Evolutionary conservation across 2,113 vertebrate genomes (phyloP).

Genomic region (Formicarius rufipectus): DNA sequence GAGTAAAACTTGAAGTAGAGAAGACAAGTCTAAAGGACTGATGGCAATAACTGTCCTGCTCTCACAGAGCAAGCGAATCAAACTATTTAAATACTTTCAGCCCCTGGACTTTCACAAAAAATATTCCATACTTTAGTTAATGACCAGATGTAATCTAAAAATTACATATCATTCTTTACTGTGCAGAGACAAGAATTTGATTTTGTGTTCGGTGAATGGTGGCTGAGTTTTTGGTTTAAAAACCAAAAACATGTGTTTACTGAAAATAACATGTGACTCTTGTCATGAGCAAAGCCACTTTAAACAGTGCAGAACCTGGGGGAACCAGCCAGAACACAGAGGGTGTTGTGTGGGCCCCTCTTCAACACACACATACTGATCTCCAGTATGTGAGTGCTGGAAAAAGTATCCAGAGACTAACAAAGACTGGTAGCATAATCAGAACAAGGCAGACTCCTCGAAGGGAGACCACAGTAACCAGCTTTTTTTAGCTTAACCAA

Average conservation of each 20-base stretch:
- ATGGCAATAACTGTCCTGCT: not conserved
- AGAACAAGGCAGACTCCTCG: not conserved
- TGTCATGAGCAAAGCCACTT: not conserved
- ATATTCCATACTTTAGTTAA: not conserved
- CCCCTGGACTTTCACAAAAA: not conserved
- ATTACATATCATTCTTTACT: not conserved
- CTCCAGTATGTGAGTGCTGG: not conserved
- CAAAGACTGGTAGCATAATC: not conserved
- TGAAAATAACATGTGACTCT: not conserved
- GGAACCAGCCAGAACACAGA: not conserved
- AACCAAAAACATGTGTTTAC: not conserved
- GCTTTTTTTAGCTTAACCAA: conserved; percentile 26
- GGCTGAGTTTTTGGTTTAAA: not conserved
- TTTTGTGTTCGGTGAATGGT: not conserved
- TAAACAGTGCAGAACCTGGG: not conserved
- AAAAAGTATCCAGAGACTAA: not conserved
- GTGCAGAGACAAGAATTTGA: not conserved
- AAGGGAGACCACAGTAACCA: not conserved
- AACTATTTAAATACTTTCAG: not conserved
- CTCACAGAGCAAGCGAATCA: not conserved
- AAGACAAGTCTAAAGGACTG: not conserved
- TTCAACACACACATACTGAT: not conserved
- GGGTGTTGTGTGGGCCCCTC: not conserved
- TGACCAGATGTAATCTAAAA: not conserved
- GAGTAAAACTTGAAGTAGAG: not conserved